Percentiles rank a stretch among this genome's conserved stretches.
Conservation (phyloP, 1,140 invertebrate genomes). For the Drosophila neocordata region DNA sequence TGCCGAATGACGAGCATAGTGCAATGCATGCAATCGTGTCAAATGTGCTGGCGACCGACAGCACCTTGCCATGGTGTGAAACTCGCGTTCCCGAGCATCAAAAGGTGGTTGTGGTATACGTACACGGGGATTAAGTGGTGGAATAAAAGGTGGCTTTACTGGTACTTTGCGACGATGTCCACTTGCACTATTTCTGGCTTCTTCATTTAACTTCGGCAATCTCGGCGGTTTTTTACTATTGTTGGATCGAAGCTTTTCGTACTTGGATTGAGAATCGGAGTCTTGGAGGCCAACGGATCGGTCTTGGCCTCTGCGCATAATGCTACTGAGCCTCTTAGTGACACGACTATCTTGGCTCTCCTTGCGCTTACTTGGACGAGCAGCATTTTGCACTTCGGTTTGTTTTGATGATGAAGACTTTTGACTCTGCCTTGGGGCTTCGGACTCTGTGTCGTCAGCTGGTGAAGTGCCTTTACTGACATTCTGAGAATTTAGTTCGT, state of each 20-base stretch:
- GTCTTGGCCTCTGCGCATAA: conserved; percentile 12
- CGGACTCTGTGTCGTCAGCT: no score
- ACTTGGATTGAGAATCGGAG: background rate
- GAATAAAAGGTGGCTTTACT: conserved; percentile 38
- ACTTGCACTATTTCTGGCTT: background rate
- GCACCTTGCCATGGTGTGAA: conserved; percentile 41
- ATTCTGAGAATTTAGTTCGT: background rate
- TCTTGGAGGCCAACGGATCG: conserved; percentile 18
- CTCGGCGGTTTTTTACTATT: background rate
- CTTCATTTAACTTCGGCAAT: background rate
- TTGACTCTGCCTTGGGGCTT: no score
- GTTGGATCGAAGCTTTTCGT: background rate
- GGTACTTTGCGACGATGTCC: conserved; percentile 24
- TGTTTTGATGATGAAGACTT: no score
- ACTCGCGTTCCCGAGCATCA: conserved; percentile 63
- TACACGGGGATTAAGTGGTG: conserved; percentile 60
- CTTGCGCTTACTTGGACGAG: background rate
- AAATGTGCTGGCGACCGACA: conserved; percentile 16
- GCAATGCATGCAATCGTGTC: background rate
- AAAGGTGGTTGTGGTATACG: conserved; percentile 59
- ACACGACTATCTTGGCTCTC: background rate
- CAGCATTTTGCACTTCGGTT: no score
- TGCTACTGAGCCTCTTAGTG: background rate
- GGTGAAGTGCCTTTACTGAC: background rate
- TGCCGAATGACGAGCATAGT: background rate